Evolutionary conservation across 2,888 invertebrate species (phyloP).

Genomic region (Tetanocera ferruginea): DNA sequence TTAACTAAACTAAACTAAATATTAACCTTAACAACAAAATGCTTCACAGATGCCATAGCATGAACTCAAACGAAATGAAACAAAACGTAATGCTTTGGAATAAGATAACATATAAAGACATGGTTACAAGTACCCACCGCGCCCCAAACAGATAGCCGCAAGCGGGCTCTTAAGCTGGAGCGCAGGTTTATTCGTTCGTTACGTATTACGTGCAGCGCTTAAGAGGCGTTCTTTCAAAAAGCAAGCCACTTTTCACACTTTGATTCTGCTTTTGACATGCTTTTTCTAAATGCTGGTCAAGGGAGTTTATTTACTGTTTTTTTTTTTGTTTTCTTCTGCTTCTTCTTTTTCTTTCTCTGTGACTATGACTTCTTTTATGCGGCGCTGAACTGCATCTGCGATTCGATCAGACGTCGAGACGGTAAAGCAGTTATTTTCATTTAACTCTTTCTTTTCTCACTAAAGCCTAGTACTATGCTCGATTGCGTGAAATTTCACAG

Average conservation of each 20-base stretch:
- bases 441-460: not conserved
- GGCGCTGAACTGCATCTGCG: not conserved
- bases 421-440: not conserved
- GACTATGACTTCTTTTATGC: too few relatives aligned
- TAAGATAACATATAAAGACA: too few relatives aligned
- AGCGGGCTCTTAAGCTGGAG: not conserved
- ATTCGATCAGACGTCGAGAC: not conserved
- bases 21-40: not conserved
- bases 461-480: too few relatives aligned
- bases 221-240: not conserved
- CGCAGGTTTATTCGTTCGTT: not conserved
- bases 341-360: not conserved
- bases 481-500: too few relatives aligned
- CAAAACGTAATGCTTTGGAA: not conserved
- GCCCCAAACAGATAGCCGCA: not conserved
- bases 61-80: constrained; percentile 16
- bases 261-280: not conserved
- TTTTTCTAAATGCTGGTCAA: not conserved
- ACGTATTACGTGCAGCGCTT: not conserved
- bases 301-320: not conserved
- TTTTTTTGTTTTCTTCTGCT: not conserved
- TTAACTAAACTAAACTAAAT: not conserved
- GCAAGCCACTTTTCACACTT: not conserved
- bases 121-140: not conserved
- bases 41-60: not conserved